A percentile compares a stretch with the other conserved stretches of the same genome.
phyloP scores from a whole-genome alignment of 2,888 invertebrate species.

The Acanthopleura granulata region DNA sequence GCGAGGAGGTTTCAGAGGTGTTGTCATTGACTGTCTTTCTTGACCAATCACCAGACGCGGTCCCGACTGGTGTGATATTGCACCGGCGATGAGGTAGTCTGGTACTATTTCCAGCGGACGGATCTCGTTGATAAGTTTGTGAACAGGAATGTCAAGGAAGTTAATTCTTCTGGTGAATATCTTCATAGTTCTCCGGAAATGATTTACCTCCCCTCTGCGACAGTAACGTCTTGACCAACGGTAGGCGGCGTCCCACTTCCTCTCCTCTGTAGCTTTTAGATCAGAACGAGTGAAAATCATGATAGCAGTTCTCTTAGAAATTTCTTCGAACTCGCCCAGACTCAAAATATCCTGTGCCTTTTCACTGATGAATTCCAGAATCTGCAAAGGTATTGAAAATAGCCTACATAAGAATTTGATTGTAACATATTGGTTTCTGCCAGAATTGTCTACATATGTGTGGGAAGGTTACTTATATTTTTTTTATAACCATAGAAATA shows the following conservation, averaged over 20 bases:
- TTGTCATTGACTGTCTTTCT: background rate
- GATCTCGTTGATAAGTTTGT: background rate
- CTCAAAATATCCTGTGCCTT: conserved; percentile 9
- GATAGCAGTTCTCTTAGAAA: background rate
- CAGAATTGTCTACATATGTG: no score
- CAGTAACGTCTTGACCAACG: conserved; percentile 9
- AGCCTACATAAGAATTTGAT: background rate
- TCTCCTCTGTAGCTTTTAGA: background rate
- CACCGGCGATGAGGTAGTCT: background rate
- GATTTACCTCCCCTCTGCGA: background rate
- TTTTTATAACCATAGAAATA: no score
- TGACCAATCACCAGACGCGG: conserved; percentile 6
- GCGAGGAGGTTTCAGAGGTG: background rate
- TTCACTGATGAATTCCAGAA: conserved; percentile 7
- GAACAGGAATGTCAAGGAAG: background rate
- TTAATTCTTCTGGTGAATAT: conserved; percentile 4
- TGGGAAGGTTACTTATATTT: no score
- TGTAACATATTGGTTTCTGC: background rate
- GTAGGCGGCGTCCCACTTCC: conserved; percentile 9
- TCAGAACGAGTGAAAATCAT: background rate
- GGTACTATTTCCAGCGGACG: conserved; percentile 2
- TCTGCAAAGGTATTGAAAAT: background rate
- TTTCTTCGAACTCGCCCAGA: background rate
- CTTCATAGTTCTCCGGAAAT: conserved; percentile 13
- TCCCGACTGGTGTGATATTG: background rate